Percentiles rank a stretch among this genome's conserved stretches.
These are phyloP conservation scores for Camelus dromedarius DNA, from an alignment of 2,113 vertebrate genomes.

Conservation along the genomic window DNA sequence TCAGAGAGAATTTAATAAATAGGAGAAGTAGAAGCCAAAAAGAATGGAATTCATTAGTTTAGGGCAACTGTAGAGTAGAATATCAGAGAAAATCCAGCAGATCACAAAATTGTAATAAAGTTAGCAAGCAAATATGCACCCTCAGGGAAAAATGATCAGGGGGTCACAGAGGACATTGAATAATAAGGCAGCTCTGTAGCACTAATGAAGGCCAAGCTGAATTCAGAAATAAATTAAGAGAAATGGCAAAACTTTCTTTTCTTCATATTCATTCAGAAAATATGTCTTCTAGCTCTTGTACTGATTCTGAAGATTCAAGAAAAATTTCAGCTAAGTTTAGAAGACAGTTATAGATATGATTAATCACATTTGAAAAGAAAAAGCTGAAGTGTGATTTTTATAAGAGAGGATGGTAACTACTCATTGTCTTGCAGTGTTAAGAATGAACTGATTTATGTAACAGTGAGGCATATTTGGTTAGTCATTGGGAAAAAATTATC, in stretches of 20 bases:
- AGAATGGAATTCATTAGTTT: constrained; percentile 61
- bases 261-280: neutral
- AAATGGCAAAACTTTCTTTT: neutral
- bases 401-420: neutral
- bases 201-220: constrained; percentile 35
- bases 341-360: neutral
- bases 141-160: neutral
- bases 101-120: constrained; percentile 52
- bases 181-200: neutral
- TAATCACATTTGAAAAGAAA: constrained; percentile 54
- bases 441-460: constrained; percentile 14
- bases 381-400: constrained; percentile 23
- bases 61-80: constrained; percentile 10
- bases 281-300: neutral
- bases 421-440: neutral
- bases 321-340: constrained; percentile 46
- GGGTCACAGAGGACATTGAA: neutral
- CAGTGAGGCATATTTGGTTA: constrained; percentile 28
- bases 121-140: constrained; percentile 13
- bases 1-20: constrained; percentile 54
- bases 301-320: constrained; percentile 34
- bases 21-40: neutral
- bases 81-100: constrained; percentile 46
- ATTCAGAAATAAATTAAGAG: constrained; percentile 58
- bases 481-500: constrained; percentile 16